Base-by-base conservation (phyloP, 2,113 vertebrate genomes). In the Rallus limicola region DNA sequence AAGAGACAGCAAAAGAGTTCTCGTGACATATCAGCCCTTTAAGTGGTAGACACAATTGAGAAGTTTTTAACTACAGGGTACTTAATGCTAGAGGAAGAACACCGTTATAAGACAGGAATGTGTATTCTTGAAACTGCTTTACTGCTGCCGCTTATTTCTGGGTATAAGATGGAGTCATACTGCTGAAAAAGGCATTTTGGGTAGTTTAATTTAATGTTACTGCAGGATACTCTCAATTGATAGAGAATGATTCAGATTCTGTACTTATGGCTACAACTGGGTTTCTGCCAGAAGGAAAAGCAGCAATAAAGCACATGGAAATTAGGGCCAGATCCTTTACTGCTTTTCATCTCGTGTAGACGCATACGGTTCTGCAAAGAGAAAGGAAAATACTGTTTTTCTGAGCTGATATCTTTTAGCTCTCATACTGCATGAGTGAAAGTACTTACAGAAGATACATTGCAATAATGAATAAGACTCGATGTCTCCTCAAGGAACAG, bases 231-330 rank as follows among this genome's bases (percentile, higher is more conserved):
- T 80, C 60, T 93, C 50, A 78, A 46, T 59, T 74, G 75, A 67
- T 71, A 76, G 62, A 36, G 31, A 88, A 63, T 60, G 28, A 86
- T 86, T 86, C 92, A 82, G 46, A 52, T 70, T 80, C 68, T 81
- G 26, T 82, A 62, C 38, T 92, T 90, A 48, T 0, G 4, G 31
- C 63, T 90, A 29, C 55, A 52, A 52, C 60, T 90, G 74, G 71
- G 46, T 74, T 95, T 90, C 86, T 86, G 55, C 59, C 75, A 88
- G 93, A 90, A 96, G 56, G 85, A 82, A 88, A 86, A 86, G 79
- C 16, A 94, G 71, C 82, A 92, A 93, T 95, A 95, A 91, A 85
- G 42, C 13, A 1, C 64, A 74, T 79, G 67, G 76, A 93, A 96
- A 93, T 92, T 63, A 75, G 82, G 36, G 31, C 36, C 59, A 33